These are phyloP conservation scores for Sebastolobus alascanus DNA, from an alignment of 2,797 vertebrate species.

Conservation along the genomic window DNA sequence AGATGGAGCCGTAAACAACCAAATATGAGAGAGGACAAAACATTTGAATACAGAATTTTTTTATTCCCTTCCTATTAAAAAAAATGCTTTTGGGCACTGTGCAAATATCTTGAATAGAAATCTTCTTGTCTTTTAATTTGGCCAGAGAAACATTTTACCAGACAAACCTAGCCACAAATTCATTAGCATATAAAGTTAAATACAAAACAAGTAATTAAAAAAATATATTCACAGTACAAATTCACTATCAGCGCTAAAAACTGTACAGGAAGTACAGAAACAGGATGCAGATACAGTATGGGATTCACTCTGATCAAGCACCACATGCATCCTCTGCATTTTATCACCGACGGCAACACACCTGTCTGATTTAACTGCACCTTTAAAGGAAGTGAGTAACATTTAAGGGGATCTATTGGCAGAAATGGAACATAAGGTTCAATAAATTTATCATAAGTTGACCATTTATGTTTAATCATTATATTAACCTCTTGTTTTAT, in stretches of 20 bases:
- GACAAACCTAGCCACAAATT: not conserved
- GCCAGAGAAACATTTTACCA: not conserved
- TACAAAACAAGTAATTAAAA: conserved; percentile 1
- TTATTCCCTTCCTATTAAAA: too few relatives aligned
- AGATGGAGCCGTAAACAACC: conserved; percentile 53
- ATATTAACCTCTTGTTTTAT: too few relatives aligned
- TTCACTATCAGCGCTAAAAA: not conserved
- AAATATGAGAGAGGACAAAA: conserved; percentile 19
- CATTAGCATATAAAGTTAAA: conserved; percentile 13
- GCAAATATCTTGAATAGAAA: conserved; percentile 2
- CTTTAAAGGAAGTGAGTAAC: not conserved
- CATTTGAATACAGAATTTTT: not conserved
- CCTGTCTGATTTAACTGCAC: not conserved
- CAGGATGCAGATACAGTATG: conserved; percentile 13
- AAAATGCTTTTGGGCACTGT: conserved; percentile 1
- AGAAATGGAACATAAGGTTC: too few relatives aligned
- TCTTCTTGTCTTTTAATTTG: not conserved
- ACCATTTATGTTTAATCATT: too few relatives aligned
- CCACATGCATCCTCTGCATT: not conserved
- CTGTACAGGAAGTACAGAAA: not conserved
- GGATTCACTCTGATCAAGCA: not conserved
- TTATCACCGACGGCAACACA: not conserved
- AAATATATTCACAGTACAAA: conserved; percentile 18
- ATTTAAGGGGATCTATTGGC: too few relatives aligned
- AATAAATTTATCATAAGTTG: too few relatives aligned